Base-by-base conservation (phyloP, 2,888 invertebrate species). In the Cordilura impudica region DNA sequence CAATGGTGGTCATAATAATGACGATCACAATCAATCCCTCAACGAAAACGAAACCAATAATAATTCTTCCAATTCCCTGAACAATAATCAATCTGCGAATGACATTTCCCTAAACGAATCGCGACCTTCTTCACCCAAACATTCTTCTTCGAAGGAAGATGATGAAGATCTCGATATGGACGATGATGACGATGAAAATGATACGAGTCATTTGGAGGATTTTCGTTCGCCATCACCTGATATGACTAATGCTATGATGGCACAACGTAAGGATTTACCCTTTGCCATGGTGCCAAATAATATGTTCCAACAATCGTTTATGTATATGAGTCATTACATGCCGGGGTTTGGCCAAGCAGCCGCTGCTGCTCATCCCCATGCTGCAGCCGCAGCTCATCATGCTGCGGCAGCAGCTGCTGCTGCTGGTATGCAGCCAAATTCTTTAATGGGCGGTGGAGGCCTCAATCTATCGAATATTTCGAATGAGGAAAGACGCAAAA, bases 251-350 rank as follows among this genome's bases (percentile, higher is more conserved):
- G 83, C 82, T 35, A 85, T 88, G 60, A 81, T 66, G 82, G 86
- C 82, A 16, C 83, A 87, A 16, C 84, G 91, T 88, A 84, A 92
- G 88, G 90, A 90, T 78, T 93, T 96, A 86, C 95, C 96, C 0
- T 96, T 96, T 87, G 95, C 96, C 1, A 92, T 96, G 90, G 95
- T 96, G 43, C 95, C 96, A 61, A 96, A 95, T 88, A 94, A 95
- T 0, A 96, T 96, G 95, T 96, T 96, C 87, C 94, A 95, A 65
- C 96, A 96, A 84, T 95, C 95, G 73, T 96, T 96, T 83, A 96
- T 96, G 95, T 96, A 96, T 87, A 96, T 96, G 96, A 95, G 95
- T 85, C 96, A 96, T 87, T 96, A 96, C 88, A 94, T 96, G 85
- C 94, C 94, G 12, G 92, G 92, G 31, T 91, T 92, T 74, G 92